Evolutionary conservation across 2,888 invertebrate genomes (phyloP).

Genomic region (Ichneumon xanthorius): DNA sequence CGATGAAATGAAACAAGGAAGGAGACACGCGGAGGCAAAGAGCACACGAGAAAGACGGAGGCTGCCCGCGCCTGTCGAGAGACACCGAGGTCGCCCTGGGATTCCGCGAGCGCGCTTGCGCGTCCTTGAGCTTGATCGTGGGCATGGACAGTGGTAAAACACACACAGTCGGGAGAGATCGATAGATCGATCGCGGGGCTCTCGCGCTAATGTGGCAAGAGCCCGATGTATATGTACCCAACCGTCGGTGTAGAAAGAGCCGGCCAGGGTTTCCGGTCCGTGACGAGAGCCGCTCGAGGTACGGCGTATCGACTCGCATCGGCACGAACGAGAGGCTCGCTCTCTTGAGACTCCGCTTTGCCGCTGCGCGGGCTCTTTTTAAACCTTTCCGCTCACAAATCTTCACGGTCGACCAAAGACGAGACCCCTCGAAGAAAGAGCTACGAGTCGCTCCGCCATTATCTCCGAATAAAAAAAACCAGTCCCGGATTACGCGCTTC

Average conservation of each 20-base stretch:
- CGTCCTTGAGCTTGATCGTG: constrained; percentile 79
- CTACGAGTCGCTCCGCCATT: constrained; percentile 45
- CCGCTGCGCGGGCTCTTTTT: constrained; percentile 38
- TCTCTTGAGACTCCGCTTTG: constrained; percentile 6
- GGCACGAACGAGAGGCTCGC: constrained; percentile 28
- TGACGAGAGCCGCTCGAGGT: constrained; percentile 49
- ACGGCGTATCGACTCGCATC: constrained; percentile 31
- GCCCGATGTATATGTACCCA: constrained; percentile 10
- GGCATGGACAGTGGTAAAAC: constrained; percentile 59
- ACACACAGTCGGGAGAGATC: constrained; percentile 54
- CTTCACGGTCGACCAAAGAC: constrained; percentile 56
- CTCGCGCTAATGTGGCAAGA: constrained; percentile 62
- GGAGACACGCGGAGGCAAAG: constrained; percentile 18
- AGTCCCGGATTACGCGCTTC: constrained; percentile 52
- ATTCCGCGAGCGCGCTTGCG: constrained; percentile 64
- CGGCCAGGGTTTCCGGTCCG: constrained; percentile 64
- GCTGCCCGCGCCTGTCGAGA: constrained; percentile 54
- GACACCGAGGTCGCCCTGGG: constrained; percentile 65
- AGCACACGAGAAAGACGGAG: constrained; percentile 37
- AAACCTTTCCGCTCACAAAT: constrained; percentile 61
- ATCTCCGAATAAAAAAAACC: constrained; percentile 49
- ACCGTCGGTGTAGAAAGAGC: constrained; percentile 42
- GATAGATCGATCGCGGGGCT: constrained; percentile 64
- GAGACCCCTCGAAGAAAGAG: constrained; percentile 25
- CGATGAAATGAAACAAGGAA: not conserved